These are phyloP conservation scores for Axea sp. DNA, from an alignment of 2,888 invertebrate genomes.

Conservation along the genomic window DNA sequence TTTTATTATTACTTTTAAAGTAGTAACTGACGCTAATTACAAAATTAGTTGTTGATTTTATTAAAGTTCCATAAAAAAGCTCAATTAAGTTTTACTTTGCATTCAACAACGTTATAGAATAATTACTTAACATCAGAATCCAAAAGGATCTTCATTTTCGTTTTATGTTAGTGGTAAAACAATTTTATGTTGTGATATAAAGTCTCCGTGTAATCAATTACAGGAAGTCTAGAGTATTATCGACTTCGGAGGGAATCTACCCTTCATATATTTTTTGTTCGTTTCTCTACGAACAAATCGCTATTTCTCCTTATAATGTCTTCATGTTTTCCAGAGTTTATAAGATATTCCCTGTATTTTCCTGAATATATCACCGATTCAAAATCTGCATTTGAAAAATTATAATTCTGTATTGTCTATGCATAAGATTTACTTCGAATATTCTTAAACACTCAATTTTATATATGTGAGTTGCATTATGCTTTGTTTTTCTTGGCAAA, in stretches of 20 bases:
- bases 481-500: too few species aligned
- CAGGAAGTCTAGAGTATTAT: conserved; percentile 50
- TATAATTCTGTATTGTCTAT: too few species aligned
- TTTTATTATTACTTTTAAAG: too few species aligned
- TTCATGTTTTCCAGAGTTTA: conserved; percentile 10
- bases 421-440: too few species aligned
- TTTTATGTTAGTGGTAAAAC: conserved; percentile 40
- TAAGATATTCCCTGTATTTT: conserved; percentile 12
- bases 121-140: conserved; percentile 23
- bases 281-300: conserved; percentile 21
- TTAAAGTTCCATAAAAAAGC: too few species aligned
- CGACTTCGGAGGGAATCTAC: conserved; percentile 38
- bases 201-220: conserved; percentile 48
- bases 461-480: too few species aligned
- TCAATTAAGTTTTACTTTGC: neutral
- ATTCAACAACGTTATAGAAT: conserved; percentile 2
- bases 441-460: too few species aligned
- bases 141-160: conserved; percentile 21
- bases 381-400: neutral
- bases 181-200: conserved; percentile 46
- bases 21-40: too few species aligned
- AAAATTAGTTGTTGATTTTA: too few species aligned
- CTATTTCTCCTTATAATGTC: conserved; percentile 14
- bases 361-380: conserved; percentile 6
- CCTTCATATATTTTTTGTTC: conserved; percentile 41